A percentile compares a stretch with the other conserved stretches of the same genome.
These are phyloP conservation scores for Falco biarmicus DNA, from an alignment of 2,797 vertebrate genomes.

Conservation along the genomic window DNA sequence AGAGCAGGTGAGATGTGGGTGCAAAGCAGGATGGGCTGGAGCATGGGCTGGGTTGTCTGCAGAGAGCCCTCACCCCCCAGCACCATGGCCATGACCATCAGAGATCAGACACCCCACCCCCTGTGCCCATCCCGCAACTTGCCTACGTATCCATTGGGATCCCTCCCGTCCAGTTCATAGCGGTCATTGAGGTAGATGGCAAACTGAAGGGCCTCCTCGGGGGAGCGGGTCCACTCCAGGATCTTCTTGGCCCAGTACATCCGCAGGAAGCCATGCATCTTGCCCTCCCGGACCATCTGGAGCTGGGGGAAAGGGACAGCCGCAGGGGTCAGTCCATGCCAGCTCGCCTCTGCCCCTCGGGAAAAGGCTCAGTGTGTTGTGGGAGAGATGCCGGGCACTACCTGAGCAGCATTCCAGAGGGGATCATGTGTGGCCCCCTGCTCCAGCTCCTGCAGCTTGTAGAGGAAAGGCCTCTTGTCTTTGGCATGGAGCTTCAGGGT, in stretches of 20 bases:
- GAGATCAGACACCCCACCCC: not conserved
- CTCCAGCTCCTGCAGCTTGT: conserved; percentile 83
- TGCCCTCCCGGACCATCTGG: conserved; percentile 88
- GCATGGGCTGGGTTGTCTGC: not conserved
- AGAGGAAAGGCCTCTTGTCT: conserved; percentile 82
- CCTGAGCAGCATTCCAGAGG: conserved; percentile 90
- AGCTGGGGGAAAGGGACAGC: not conserved
- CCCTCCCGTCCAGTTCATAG: conserved; percentile 86
- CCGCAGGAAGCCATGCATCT: conserved; percentile 90
- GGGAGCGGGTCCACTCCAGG: conserved; percentile 89
- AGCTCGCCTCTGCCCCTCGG: rapidly evolving
- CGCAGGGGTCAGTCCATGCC: rapidly evolving
- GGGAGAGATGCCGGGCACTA: not conserved
- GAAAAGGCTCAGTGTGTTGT: not conserved
- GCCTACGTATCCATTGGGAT: conserved; percentile 91
- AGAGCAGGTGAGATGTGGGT: not conserved
- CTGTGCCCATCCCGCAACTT: not conserved
- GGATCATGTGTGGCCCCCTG: conserved; percentile 83
- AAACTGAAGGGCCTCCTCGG: conserved; percentile 86
- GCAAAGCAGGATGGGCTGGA: not conserved
- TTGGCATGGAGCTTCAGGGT: conserved; percentile 84
- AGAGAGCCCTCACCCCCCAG: not conserved
- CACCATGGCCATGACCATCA: not conserved
- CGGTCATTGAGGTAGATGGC: conserved; percentile 90
- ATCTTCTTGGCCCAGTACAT: conserved; percentile 98